Base-by-base conservation (phyloP, 2,113 vertebrate genomes). In the Dasyornis broadbenti region DNA sequence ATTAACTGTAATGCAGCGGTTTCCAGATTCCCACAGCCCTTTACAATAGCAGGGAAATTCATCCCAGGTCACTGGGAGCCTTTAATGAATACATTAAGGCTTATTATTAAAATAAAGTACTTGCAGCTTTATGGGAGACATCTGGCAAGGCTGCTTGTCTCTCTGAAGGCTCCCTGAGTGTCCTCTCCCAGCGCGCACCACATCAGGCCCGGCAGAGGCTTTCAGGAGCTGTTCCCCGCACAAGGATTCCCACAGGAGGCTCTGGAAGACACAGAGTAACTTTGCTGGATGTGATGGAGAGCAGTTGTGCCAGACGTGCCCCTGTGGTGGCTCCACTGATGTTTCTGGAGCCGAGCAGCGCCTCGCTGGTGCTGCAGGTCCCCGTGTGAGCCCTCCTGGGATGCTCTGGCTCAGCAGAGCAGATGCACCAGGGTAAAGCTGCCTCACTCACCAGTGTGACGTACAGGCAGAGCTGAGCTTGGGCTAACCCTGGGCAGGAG, bases 1-100 rank as follows among this genome's bases (percentile, higher is more conserved):
- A 97, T 95, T 97, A 97, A 96, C 96, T 96, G 94, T 95, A 97
- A 95, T 96, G 94, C 91, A 91, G 95, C 1, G 63, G 89, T 97
- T 97, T 97, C 96, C 95, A 97, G 96, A 97, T 97, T 97, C 96
- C 97, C 97, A 97, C 92, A 97, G 96, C 89, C 92, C 87, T 93
- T 94, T 96, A 97, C 93, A 97, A 97, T 97, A 96, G 94, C 3
- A 7, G 91, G 95, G 96, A 96, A 97, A 97, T 97, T 92, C 94
- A 97, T 96, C 95, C 93, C 94, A 97, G 97, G 94, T 96, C 96
- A 97, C 80, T 96, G 91, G 91, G 86, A 93, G 94, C 85, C 87
- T 96, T 97, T 97, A 97, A 97, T 97, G 95, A 97, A 97, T 96
- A 95, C 92, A 96, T 92, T 94, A 94, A 94, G 92, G 90, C 91